Percentiles rank a stretch among this genome's conserved stretches.
These are phyloP conservation scores for Catamblyrhynchus diadema DNA, from an alignment of 2,797 vertebrate genomes.

Conservation along the genomic window DNA sequence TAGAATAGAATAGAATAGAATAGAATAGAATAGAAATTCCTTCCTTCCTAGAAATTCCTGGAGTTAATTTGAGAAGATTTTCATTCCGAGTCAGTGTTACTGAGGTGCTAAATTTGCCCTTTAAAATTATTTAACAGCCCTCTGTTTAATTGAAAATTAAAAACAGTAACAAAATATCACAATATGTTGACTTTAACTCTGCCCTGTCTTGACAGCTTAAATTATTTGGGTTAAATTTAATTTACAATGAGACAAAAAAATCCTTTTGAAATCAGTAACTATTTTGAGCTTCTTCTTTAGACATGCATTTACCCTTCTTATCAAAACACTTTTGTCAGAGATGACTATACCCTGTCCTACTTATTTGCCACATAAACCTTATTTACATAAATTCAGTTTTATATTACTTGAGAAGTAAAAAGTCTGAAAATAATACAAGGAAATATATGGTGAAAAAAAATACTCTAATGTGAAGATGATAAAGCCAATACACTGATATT, in stretches of 20 bases:
- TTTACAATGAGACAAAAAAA: not conserved
- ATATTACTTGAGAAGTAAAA: not conserved
- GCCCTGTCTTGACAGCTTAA: not conserved
- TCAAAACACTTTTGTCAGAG: not conserved
- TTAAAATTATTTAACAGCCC: not conserved
- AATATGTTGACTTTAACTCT: not conserved
- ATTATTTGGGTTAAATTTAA: not conserved
- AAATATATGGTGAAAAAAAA: not conserved
- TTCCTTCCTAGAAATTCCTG: too few relatives aligned
- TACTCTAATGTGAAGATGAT: not conserved
- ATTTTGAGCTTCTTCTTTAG: not conserved
- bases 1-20: not conserved
- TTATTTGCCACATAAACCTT: not conserved
- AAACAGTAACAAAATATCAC: not conserved
- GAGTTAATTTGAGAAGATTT: not conserved
- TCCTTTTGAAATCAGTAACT: not conserved
- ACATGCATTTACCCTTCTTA: not conserved
- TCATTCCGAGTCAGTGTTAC: not conserved
- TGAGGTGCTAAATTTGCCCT: not conserved
- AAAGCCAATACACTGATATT: not conserved
- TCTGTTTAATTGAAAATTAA: not conserved
- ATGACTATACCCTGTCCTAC: not conserved
- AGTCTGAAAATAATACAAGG: not conserved
- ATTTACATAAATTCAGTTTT: not conserved
- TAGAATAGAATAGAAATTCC: not conserved